Evolutionary conservation across 1,140 invertebrate species (phyloP).

Genomic region (Physella acuta): DNA sequence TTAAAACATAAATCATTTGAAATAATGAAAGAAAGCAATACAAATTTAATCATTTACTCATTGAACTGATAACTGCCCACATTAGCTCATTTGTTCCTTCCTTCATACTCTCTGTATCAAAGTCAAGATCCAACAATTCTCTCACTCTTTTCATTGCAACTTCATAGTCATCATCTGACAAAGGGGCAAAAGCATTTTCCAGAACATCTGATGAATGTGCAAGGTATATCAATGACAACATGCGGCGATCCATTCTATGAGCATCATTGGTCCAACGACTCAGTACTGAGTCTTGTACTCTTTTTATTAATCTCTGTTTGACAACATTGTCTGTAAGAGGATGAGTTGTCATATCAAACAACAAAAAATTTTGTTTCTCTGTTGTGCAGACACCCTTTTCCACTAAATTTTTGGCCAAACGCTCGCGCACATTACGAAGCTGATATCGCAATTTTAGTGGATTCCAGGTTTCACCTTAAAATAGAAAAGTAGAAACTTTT

Average conservation of each 20-base stretch:
- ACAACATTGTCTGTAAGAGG: constrained; percentile 92
- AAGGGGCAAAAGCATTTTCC: constrained; percentile 98
- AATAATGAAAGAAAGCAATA: neutral
- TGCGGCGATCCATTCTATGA: constrained; percentile 93
- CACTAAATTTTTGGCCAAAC: constrained; percentile 98
- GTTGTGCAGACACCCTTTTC: constrained; percentile 99
- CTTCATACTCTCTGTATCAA: constrained; percentile 88
- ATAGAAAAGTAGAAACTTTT: constrained; percentile 26
- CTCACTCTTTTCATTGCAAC: constrained; percentile 94
- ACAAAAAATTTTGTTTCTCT: constrained; percentile 98
- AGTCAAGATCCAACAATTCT: constrained; percentile 92
- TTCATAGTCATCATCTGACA: constrained; percentile 98
- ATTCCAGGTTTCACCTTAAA: constrained; percentile 98
- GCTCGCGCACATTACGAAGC: constrained; percentile 96
- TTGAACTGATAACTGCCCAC: constrained; percentile 98
- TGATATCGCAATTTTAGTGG: constrained; percentile 97
- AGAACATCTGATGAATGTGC: constrained; percentile 97
- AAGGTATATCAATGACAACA: constrained; percentile 88
- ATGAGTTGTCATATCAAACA: constrained; percentile 99
- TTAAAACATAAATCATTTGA: neutral
- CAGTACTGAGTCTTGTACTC: constrained; percentile 92
- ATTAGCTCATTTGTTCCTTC: constrained; percentile 74
- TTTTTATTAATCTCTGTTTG: constrained; percentile 97
- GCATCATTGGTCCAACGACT: constrained; percentile 96
- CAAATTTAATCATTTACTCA: constrained; percentile 78